Evolutionary conservation across 2,888 invertebrate species (phyloP).

Genomic region (Esperia sulphurella): DNA sequence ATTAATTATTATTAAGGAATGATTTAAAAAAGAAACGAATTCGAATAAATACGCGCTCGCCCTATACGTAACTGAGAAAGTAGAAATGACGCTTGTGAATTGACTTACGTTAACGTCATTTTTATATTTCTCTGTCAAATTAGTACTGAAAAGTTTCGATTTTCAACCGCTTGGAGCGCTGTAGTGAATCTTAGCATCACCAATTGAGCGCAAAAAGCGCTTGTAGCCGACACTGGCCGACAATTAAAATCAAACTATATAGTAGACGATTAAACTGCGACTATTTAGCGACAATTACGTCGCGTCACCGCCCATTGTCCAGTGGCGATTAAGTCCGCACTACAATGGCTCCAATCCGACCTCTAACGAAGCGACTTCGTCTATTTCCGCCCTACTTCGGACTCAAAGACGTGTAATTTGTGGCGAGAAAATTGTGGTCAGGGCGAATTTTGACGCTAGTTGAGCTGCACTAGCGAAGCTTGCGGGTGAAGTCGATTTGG

Average conservation of each 20-base stretch:
- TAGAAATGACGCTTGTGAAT: no score
- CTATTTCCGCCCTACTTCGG: constrained; percentile 23
- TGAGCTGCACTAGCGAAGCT: constrained; percentile 35
- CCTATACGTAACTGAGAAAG: no score
- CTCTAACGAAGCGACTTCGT: constrained; percentile 75
- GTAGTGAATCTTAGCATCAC: no score
- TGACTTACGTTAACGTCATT: no score
- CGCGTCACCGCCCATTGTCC: constrained; percentile 72
- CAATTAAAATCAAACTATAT: constrained; percentile 55
- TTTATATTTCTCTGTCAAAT: no score
- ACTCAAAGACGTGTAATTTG: constrained; percentile 75
- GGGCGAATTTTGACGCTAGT: constrained; percentile 53
- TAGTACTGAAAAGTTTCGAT: no score
- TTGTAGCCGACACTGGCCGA: constrained; percentile 11
- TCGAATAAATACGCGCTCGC: no score
- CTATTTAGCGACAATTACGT: constrained; percentile 73
- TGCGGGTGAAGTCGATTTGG: constrained; percentile 45
- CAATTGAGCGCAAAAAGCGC: no score
- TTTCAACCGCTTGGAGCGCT: no score
- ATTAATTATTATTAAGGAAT: no score
- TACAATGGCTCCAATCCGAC: constrained; percentile 69
- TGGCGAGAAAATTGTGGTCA: constrained; percentile 62
- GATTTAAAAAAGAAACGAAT: no score
- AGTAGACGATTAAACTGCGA: constrained; percentile 50
- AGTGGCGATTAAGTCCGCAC: constrained; percentile 55